Percentiles rank a stretch among this genome's conserved stretches.
phyloP scores from a whole-genome alignment of 2,888 invertebrate species.

The Ptychoptera albimana region DNA sequence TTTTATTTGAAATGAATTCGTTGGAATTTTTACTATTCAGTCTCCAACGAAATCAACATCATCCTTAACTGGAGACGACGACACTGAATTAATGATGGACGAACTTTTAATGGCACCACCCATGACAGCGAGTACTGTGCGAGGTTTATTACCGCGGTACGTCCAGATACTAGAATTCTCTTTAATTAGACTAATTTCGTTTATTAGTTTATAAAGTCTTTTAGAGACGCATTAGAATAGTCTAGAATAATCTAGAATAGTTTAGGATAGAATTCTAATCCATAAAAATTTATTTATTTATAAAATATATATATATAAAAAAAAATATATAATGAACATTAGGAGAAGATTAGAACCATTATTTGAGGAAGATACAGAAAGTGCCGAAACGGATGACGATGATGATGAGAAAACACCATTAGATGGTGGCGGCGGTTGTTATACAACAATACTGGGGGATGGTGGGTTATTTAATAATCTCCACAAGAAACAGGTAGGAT shows the following conservation, averaged over 20 bases:
- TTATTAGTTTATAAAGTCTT: too few species aligned
- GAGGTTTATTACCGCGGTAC: slow-evolving; percentile 53
- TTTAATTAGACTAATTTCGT: too few species aligned
- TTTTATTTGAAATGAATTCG: neutral
- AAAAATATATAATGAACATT: slow-evolving; percentile 26
- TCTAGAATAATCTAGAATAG: too few species aligned
- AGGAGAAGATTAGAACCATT: slow-evolving; percentile 66
- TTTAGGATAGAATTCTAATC: too few species aligned
- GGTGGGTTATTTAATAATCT: too few species aligned
- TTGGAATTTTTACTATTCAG: slow-evolving; percentile 27
- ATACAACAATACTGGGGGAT: too few species aligned
- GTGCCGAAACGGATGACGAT: slow-evolving; percentile 28
- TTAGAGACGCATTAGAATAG: too few species aligned
- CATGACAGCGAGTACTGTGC: slow-evolving; percentile 51
- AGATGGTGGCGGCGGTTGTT: slow-evolving; percentile 4
- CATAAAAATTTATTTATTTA: slow-evolving; percentile 2
- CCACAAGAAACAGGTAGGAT: slow-evolving; percentile 6
- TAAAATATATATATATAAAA: slow-evolving; percentile 1
- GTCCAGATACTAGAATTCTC: slow-evolving; percentile 1
- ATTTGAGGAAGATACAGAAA: slow-evolving; percentile 68
- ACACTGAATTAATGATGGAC: slow-evolving; percentile 69
- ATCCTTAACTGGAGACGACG: slow-evolving; percentile 54
- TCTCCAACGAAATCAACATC: slow-evolving; percentile 46
- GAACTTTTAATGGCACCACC: slow-evolving; percentile 63
- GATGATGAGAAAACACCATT: slow-evolving; percentile 5